Base-by-base conservation (phyloP, 2,797 vertebrate species). In the Apogon hyalosoma region DNA sequence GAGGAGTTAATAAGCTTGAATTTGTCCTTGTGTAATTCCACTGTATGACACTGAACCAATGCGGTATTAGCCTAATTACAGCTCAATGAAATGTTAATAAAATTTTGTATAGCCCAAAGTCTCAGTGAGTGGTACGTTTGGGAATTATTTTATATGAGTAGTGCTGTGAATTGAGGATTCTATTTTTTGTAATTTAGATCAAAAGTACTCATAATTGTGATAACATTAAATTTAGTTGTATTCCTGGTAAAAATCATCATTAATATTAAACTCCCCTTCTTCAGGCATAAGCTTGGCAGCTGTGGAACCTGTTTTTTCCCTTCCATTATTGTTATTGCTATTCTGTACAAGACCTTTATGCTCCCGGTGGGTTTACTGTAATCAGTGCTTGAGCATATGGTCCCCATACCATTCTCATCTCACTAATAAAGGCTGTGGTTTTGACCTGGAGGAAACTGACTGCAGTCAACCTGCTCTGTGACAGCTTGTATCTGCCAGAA, bases 371-470 rank as follows among this genome's bases (percentile, higher is more conserved):
- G 53, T 78, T 83, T 63, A 73, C 62, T 56, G 59, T 85, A 80
- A 83, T 90, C 79, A 80, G 62, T 50, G 58, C 56, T 70, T 12
- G 49, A 71, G 60, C 85, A 87, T 84, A 86, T 82, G 82, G 67
- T 74, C n/a, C 46, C 58, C 62, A 68, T 83, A 62, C 63, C 48
- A 83, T 69, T 63, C 6, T 28, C 60, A 70, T 85, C 64, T 80
- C 52, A 14, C 49, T 75, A 54, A 77, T 83, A 72, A 77, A 69
- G 60, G 53, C 61, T 69, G 41, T 53, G 55, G 69, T 77, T 72
- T 52, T 77, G 65, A 88, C 82, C 79, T 62, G 48, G 59, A 75
- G 68, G 71, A 74, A 80, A 73, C 40, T 50, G 41, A 77, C 67
- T 57, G 45, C 47, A 74, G 16, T 67, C 65, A 63, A 41, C 56